A percentile compares a stretch with the other conserved stretches of the same genome.
Conservation (phyloP, 2,888 invertebrate genomes). For the Drosophila tripunctata region DNA sequence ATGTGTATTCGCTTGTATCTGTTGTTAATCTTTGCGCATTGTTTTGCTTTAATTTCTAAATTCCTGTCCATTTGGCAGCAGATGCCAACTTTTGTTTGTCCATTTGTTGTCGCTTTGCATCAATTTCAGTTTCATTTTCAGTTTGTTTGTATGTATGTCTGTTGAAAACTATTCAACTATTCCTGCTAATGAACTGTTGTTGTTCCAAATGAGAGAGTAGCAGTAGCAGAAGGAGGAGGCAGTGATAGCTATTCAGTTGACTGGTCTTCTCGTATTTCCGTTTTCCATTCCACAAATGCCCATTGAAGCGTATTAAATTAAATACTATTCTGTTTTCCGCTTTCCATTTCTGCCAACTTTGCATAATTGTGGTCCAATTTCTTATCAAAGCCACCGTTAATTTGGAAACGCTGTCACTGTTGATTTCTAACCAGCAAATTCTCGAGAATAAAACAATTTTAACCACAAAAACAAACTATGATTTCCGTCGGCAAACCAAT, state of each 20-base stretch:
- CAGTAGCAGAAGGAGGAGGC: background rate
- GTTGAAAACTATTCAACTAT: conserved; percentile 44
- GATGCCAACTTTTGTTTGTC: conserved; percentile 61
- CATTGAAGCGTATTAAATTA: conserved; percentile 62
- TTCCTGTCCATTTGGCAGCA: conserved; percentile 66
- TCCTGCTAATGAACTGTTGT: conserved; percentile 54
- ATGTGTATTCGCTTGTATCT: conserved; percentile 39
- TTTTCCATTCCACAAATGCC: conserved; percentile 18
- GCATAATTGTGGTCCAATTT: conserved; percentile 46
- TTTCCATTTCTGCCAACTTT: conserved; percentile 29
- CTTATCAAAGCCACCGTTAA: conserved; percentile 31
- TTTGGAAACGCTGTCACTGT: conserved; percentile 6
- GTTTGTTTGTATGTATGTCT: background rate
- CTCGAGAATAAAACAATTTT: background rate
- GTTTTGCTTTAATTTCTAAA: conserved; percentile 75
- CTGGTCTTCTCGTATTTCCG: conserved; percentile 1
- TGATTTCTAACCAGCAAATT: background rate
- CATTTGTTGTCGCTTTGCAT: conserved; percentile 38
- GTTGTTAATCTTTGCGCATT: conserved; percentile 75
- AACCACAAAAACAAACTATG: conserved; percentile 2
- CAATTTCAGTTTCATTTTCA: conserved; percentile 2
- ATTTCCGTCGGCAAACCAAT: conserved; percentile 1
- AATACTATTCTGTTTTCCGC: conserved; percentile 55
- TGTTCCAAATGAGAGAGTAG: no score
- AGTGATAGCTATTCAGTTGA: conserved; percentile 2